Evolutionary conservation across 1,140 invertebrate species (phyloP).

Genomic region (Drosophila neocordata): DNA sequence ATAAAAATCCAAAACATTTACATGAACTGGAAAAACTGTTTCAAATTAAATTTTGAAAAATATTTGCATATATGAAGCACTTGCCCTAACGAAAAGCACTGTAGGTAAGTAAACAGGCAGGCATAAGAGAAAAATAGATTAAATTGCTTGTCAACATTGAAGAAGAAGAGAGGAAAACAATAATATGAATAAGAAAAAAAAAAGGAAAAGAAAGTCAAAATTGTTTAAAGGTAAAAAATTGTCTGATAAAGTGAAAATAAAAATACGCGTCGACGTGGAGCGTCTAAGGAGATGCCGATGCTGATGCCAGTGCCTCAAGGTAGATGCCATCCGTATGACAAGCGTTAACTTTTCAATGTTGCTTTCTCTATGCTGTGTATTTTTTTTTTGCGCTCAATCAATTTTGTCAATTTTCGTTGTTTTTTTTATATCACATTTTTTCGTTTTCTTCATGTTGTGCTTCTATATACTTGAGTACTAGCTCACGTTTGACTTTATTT

Average conservation of each 20-base stretch:
- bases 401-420: conserved; percentile 63
- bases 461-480: conserved; percentile 21
- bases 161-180: conserved; percentile 30
- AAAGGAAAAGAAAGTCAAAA: conserved; percentile 23
- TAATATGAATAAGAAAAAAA: conserved; percentile 26
- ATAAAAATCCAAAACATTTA: too few species aligned
- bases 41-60: conserved; percentile 29
- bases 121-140: conserved; percentile 42
- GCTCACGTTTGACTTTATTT: conserved; percentile 56
- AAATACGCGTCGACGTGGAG: conserved; percentile 2
- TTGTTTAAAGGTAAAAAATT: conserved; percentile 66
- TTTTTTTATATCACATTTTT: conserved; percentile 32
- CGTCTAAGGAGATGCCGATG: not conserved
- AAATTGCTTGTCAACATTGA: conserved; percentile 50
- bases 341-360: conserved; percentile 53
- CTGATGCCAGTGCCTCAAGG: conserved; percentile 10
- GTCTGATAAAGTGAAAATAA: conserved; percentile 46
- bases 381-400: conserved; percentile 63
- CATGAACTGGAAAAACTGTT: not conserved
- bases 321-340: conserved; percentile 31
- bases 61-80: conserved; percentile 26
- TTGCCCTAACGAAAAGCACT: not conserved
- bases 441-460: conserved; percentile 34
- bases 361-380: conserved; percentile 28
- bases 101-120: conserved; percentile 19